Conservation (phyloP, 2,888 invertebrate genomes). For the Caenorhabditis macrosperma region DNA sequence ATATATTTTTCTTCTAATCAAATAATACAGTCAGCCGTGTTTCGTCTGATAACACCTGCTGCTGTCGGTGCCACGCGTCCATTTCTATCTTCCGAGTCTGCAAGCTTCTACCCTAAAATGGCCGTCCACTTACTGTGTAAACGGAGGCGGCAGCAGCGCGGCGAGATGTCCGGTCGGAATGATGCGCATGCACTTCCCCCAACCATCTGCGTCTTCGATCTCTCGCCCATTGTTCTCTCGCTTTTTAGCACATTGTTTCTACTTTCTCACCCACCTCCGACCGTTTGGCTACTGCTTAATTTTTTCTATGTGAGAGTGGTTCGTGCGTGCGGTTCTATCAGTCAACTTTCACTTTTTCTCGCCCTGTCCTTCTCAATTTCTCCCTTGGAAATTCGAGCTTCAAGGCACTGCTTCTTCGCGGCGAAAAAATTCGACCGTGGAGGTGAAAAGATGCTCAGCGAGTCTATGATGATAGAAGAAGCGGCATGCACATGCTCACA, state of each 20-base stretch:
- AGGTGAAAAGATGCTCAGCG: not conserved
- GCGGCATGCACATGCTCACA: not conserved
- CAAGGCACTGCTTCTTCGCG: not conserved
- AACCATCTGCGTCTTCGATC: slow-evolving; percentile 22
- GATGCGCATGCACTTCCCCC: slow-evolving; percentile 38
- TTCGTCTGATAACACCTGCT: slow-evolving; percentile 5
- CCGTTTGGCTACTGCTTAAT: slow-evolving; percentile 17
- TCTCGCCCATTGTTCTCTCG: slow-evolving; percentile 20
- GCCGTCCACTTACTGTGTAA: slow-evolving; percentile 15
- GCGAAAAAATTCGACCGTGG: not conserved
- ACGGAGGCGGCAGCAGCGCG: slow-evolving; percentile 6
- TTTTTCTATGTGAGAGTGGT: not conserved
- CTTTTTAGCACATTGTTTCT: slow-evolving; percentile 29
- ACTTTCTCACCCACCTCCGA: slow-evolving; percentile 7
- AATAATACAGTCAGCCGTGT: not conserved
- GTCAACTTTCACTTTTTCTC: not conserved
- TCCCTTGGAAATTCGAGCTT: not conserved
- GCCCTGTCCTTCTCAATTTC: not conserved
- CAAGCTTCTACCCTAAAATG: not conserved
- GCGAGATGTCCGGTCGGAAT: slow-evolving; percentile 20
- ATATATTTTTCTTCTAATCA: not conserved
- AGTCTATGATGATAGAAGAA: slow-evolving; percentile 16
- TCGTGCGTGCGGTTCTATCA: not conserved
- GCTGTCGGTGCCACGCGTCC: not conserved
- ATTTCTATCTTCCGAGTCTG: not conserved